These are phyloP conservation scores for Pseudorasbora parva DNA, from an alignment of 2,113 vertebrate species.

Conservation along the genomic window DNA sequence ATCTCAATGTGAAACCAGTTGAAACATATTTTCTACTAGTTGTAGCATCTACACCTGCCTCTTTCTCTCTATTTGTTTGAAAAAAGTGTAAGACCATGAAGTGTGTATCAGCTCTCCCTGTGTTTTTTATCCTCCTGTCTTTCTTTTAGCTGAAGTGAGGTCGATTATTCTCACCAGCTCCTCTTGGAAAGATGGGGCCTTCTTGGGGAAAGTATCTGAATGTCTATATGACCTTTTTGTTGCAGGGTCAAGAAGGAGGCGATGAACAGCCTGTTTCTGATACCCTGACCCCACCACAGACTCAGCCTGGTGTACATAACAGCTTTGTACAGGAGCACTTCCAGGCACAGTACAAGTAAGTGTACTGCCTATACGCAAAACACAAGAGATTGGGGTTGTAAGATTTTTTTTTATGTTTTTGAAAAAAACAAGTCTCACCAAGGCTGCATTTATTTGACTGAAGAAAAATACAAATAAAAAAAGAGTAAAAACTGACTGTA, in stretches of 20 bases:
- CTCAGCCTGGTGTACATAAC: conserved; percentile 63
- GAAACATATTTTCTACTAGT: not conserved
- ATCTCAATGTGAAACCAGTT: not conserved
- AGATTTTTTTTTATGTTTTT: not conserved
- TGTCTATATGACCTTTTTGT: conserved; percentile 34
- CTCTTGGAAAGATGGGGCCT: conserved; percentile 2
- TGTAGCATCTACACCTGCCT: conserved; percentile 15
- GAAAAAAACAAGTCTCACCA: not conserved
- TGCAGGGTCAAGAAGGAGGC: conserved; percentile 66
- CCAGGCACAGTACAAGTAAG: conserved; percentile 82
- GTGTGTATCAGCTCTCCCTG: conserved; percentile 44
- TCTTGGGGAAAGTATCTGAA: not conserved
- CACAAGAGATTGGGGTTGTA: not conserved
- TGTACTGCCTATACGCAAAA: conserved; percentile 33
- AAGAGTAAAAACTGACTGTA: too few species aligned
- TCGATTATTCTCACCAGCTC: conserved; percentile 16
- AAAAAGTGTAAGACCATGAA: conserved; percentile 54
- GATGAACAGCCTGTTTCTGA: conserved; percentile 61
- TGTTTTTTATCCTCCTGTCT: not conserved
- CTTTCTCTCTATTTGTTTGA: conserved; percentile 27
- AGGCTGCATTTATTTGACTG: too few species aligned
- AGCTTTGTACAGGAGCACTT: conserved; percentile 81
- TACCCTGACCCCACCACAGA: conserved; percentile 53
- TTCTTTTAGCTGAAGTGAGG: conserved; percentile 59
- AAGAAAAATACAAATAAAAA: too few species aligned